These are phyloP conservation scores for Eurystomus gularis DNA, from an alignment of 2,113 vertebrate species.

Conservation along the genomic window DNA sequence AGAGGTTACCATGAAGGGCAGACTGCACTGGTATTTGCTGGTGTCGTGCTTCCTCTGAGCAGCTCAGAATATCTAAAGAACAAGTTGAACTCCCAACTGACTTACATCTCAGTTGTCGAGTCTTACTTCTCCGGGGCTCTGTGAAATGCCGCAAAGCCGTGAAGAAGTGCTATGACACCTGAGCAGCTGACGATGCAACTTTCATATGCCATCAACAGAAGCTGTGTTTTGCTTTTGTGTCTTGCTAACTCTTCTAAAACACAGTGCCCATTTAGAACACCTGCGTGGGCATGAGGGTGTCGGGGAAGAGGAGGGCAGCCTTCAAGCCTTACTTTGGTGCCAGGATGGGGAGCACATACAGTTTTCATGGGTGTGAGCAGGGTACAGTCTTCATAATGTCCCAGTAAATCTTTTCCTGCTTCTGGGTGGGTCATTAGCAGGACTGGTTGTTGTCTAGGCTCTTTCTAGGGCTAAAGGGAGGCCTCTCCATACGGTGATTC, in stretches of 20 bases:
- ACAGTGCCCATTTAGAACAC: not conserved
- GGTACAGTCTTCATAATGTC: not conserved
- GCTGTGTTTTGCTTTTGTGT: not conserved
- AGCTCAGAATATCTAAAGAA: not conserved
- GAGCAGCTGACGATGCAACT: not conserved
- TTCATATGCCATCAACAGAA: not conserved
- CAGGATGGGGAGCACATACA: not conserved
- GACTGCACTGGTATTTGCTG: not conserved
- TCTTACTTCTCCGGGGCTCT: not conserved
- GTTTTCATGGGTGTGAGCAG: not conserved
- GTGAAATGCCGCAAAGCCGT: not conserved
- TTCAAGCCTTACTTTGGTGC: not conserved
- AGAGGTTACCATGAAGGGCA: not conserved
- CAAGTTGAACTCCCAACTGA: not conserved
- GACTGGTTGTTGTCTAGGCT: not conserved
- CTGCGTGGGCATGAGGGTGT: not conserved
- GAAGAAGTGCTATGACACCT: not conserved
- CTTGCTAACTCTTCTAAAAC: not conserved
- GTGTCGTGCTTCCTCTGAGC: not conserved
- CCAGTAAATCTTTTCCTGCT: not conserved
- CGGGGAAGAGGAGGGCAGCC: not conserved
- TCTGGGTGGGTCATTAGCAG: not conserved
- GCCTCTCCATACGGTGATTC: not conserved
- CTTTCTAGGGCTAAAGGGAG: not conserved
- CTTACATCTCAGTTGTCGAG: not conserved